Base-by-base conservation (phyloP, 2,797 vertebrate genomes). In the Sebastes nivosus region DNA sequence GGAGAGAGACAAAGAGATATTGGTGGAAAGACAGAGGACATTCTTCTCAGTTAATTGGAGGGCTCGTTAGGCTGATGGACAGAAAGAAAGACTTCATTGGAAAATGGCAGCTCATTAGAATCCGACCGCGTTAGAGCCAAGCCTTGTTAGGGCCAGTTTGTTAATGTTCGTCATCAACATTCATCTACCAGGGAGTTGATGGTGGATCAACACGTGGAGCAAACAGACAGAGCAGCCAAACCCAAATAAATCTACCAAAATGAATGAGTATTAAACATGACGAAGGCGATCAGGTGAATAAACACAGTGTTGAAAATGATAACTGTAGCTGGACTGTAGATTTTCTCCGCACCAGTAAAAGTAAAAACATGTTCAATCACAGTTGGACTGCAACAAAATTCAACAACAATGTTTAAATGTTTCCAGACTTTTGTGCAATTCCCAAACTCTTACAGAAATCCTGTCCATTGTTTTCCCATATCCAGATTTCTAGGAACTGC, bases 21-120 rank as follows among this genome's bases (percentile, higher is more conserved):
- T 11, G 30, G 78, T 29, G 63, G 67, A 75, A 29, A 81, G 80
- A 90, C 77, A 82, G 83, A 29, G 68, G 46, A 61, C 82, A 85
- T 91, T 91, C 75, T 86, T 85, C 67, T 73, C 30, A 32, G 77
- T 80, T 93, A 90, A 95, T 89, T 90, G 89, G 82, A 88, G 70
- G 84, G 79, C 92, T 93, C 25, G 22, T 94, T 94, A 94, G 82
- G 83, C 79, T 67, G 82, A 77, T 2, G 55, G 88, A 73, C 78
- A 84, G 79, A 89, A 70, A 88, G 81, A 90, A 89, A 84, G 86
- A 76, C 85, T 72, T 77, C 36, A 61, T 3, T 72, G 76, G 66
- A 77, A 72, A 30, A 75, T 65, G 79, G 82, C 59, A 68, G 77
- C 84, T 93, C 92, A 81, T 93, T 93, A 92, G 79, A 83, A 61